Evolutionary conservation across 2,113 vertebrate species (phyloP).

Genomic region (Penelope pileata): DNA sequence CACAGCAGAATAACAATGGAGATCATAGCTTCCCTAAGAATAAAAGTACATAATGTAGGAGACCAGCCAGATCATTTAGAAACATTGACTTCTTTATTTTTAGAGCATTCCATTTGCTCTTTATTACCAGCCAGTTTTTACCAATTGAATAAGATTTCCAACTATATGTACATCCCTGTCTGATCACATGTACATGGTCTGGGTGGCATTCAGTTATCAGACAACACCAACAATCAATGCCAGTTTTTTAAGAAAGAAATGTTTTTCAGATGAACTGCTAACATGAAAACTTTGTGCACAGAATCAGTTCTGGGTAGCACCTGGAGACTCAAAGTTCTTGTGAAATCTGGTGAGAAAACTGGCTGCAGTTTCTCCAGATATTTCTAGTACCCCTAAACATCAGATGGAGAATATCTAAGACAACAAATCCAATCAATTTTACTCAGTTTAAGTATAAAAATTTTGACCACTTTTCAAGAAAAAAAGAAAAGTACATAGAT

Average conservation of each 20-base stretch:
- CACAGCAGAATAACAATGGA: background rate
- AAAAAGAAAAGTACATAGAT: background rate
- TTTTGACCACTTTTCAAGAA: background rate
- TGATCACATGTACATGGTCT: background rate
- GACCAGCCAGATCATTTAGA: background rate
- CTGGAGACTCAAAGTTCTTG: background rate
- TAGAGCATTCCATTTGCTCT: background rate
- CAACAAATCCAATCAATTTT: background rate
- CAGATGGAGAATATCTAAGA: background rate
- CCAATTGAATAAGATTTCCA: background rate
- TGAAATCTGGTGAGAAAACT: background rate
- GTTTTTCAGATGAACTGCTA: background rate
- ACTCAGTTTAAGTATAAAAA: background rate
- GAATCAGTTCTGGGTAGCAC: background rate
- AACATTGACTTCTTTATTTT: background rate
- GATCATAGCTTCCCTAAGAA: background rate
- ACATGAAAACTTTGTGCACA: background rate
- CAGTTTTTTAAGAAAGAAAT: background rate
- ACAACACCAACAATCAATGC: background rate
- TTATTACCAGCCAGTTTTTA: background rate
- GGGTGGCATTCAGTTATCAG: background rate
- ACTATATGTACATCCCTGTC: rapidly evolving
- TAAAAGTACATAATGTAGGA: background rate
- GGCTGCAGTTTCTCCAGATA: background rate
- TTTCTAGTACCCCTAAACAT: background rate